Percentiles rank a stretch among this genome's conserved stretches.
These are phyloP conservation scores for Dromiciops gliroides DNA, from an alignment of 2,113 vertebrate species.

Conservation along the genomic window DNA sequence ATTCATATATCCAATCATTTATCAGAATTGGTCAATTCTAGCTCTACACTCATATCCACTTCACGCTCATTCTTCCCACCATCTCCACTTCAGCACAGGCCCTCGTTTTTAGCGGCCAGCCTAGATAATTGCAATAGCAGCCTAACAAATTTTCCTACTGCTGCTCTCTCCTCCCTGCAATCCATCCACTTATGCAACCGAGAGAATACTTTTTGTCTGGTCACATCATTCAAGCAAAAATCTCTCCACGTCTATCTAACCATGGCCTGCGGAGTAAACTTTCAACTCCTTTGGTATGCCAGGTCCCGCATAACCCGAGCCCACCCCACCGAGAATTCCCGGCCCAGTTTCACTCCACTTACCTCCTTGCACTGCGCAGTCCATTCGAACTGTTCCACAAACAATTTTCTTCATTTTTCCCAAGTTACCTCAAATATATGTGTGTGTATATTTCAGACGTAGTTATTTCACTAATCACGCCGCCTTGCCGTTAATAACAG, in stretches of 20 bases:
- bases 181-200: too few species aligned
- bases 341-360: neutral
- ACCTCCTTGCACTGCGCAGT: too few species aligned
- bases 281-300: too few species aligned
- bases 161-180: too few species aligned
- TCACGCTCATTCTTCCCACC: neutral
- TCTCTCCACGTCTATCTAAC: too few species aligned
- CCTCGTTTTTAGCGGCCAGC: neutral
- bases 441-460: neutral
- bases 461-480: neutral
- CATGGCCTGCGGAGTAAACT: too few species aligned
- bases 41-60: too few species aligned
- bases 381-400: neutral
- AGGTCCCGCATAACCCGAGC: too few species aligned
- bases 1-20: neutral
- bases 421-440: neutral
- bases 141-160: neutral
- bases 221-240: too few species aligned
- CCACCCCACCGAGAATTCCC: neutral
- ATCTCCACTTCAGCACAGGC: fast-evolving
- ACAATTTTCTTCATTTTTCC: neutral
- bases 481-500: too few species aligned
- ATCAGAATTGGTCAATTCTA: neutral
- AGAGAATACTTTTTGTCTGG: too few species aligned
- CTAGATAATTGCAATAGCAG: neutral